phyloP scores from a whole-genome alignment of 1,140 invertebrate species.

The Idris sp. region DNA sequence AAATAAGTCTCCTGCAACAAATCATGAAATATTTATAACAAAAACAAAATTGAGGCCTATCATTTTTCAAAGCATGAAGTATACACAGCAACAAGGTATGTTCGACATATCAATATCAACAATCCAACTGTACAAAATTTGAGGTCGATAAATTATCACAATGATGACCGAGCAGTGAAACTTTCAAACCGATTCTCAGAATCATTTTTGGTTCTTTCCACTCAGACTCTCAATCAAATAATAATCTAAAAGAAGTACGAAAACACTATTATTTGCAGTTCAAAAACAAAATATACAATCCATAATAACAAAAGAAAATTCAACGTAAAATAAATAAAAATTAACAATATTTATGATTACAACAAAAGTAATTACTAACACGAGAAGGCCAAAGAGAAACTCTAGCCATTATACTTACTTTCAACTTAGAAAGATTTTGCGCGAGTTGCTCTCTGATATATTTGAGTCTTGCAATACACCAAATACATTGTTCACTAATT shows the following conservation, averaged over 20 bases:
- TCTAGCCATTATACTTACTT: slow-evolving; percentile 34
- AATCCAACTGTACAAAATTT: slow-evolving; percentile 42
- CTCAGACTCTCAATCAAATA: too few relatives aligned
- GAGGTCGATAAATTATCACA: slow-evolving; percentile 49
- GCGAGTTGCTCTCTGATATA: slow-evolving; percentile 9
- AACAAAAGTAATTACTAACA: slow-evolving; percentile 18
- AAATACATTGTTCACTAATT: too few relatives aligned
- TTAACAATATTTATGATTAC: too few relatives aligned
- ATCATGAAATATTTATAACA: neutral
- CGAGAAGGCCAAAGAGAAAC: slow-evolving; percentile 39
- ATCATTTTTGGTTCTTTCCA: too few relatives aligned
- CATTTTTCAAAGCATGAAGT: slow-evolving; percentile 9
- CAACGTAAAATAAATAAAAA: too few relatives aligned
- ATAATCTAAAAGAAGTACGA: too few relatives aligned
- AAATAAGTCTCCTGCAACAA: too few relatives aligned
- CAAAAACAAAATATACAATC: too few relatives aligned
- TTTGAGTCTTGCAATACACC: slow-evolving; percentile 15
- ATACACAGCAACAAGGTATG: slow-evolving; percentile 26
- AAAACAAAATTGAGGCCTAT: slow-evolving; percentile 23
- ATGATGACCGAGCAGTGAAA: slow-evolving; percentile 17
- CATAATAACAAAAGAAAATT: too few relatives aligned
- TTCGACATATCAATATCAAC: slow-evolving; percentile 45
- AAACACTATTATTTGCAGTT: too few relatives aligned
- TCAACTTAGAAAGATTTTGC: slow-evolving; percentile 42
- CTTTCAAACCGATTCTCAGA: slow-evolving; percentile 19